A percentile compares a stretch with the other conserved stretches of the same genome.
These are phyloP conservation scores for Penaeus indicus DNA, from an alignment of 1,140 invertebrate genomes.

Conservation along the genomic window DNA sequence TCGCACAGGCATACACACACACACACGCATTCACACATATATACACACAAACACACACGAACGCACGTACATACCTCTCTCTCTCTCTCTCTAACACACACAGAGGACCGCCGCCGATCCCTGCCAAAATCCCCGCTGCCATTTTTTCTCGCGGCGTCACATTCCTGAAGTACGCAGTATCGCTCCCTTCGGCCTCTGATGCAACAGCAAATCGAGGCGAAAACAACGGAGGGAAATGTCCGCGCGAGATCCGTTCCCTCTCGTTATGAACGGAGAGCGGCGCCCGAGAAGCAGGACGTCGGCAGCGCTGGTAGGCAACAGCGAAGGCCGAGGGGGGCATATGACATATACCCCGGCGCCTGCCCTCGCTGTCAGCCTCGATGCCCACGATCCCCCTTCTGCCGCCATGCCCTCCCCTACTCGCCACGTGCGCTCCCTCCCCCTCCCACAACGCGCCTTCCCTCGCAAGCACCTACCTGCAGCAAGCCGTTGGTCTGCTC, in stretches of 20 bases:
- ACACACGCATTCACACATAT: background rate
- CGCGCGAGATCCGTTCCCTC: no score
- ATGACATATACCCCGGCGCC: background rate
- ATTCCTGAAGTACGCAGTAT: no score
- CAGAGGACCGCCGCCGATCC: no score
- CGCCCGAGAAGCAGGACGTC: background rate
- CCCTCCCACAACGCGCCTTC: background rate
- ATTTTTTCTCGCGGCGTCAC: no score
- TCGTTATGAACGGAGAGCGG: no score
- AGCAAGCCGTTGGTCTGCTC: slow-evolving; percentile 53
- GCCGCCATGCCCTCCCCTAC: no score
- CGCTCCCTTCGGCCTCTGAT: no score
- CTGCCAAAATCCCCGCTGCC: no score
- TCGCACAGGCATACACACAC: background rate
- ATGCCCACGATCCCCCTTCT: background rate
- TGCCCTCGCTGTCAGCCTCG: background rate
- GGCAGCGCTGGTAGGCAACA: background rate
- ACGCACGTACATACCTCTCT: background rate
- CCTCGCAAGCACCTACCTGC: slow-evolving; percentile 33
- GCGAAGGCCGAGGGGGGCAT: background rate
- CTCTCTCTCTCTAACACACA: background rate
- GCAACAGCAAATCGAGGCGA: no score
- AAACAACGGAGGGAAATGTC: no score
- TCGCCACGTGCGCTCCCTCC: background rate
- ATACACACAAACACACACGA: background rate